Percentiles rank a stretch among this genome's conserved stretches.
phyloP scores from a whole-genome alignment of 2,888 invertebrate species.

The Hedya salicella region DNA sequence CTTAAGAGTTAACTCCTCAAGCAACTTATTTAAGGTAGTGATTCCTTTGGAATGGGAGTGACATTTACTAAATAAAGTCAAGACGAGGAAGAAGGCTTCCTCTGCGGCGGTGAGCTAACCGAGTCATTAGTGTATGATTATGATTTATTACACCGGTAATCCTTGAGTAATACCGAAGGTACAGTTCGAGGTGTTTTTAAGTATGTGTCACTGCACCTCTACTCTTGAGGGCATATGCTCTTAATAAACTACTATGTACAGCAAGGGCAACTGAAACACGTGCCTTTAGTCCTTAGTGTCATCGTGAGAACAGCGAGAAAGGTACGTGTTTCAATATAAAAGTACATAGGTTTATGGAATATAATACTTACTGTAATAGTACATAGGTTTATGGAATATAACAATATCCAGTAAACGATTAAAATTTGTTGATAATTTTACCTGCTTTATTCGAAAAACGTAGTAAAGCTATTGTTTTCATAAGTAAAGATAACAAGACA shows the following conservation, averaged over 20 bases:
- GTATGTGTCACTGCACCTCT: conserved; percentile 23
- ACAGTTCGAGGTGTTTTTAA: conserved; percentile 4
- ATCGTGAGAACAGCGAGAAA: too few relatives aligned
- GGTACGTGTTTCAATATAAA: too few relatives aligned
- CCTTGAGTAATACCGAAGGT: conserved; percentile 27
- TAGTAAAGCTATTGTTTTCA: too few relatives aligned
- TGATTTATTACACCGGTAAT: conserved; percentile 37
- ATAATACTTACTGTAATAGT: too few relatives aligned
- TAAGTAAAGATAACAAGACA: too few relatives aligned
- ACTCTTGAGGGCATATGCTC: not conserved
- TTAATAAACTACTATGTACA: not conserved
- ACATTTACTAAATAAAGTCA: conserved; percentile 5
- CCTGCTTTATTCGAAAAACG: too few relatives aligned
- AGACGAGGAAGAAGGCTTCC: conserved; percentile 24
- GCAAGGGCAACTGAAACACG: too few relatives aligned
- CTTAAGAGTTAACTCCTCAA: not conserved
- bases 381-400: too few relatives aligned
- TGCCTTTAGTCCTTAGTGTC: too few relatives aligned
- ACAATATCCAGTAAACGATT: too few relatives aligned
- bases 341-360: too few relatives aligned
- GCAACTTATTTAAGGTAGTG: not conserved
- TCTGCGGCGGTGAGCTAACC: conserved; percentile 2
- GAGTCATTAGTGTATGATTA: conserved; percentile 26
- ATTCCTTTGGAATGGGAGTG: not conserved
- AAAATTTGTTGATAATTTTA: too few relatives aligned